These are phyloP conservation scores for Liparis tanakae DNA, from an alignment of 2,797 vertebrate genomes.

Conservation along the genomic window DNA sequence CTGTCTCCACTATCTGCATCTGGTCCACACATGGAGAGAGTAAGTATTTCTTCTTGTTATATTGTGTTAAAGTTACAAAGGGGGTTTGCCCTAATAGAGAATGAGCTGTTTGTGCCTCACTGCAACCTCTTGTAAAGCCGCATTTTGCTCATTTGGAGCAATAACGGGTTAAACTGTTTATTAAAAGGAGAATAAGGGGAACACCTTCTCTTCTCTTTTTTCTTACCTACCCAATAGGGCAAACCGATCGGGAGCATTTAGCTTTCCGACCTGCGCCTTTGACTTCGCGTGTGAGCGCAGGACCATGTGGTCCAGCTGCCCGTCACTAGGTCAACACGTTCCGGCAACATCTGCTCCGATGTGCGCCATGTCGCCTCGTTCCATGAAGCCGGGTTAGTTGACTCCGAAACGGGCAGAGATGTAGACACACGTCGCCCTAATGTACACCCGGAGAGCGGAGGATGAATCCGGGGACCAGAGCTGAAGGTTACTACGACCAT, in stretches of 20 bases:
- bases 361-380: neutral
- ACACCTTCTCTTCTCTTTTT: neutral
- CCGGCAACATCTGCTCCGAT: neutral
- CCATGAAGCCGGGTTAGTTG: neutral
- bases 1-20: slow-evolving; percentile 84
- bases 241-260: neutral
- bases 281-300: slow-evolving; percentile 25
- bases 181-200: neutral
- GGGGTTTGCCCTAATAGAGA: neutral
- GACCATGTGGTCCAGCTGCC: slow-evolving; percentile 65
- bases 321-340: slow-evolving; percentile 17
- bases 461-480: slow-evolving; percentile 60
- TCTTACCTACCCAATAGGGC: neutral
- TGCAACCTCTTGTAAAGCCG: slow-evolving; percentile 5
- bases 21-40: slow-evolving; percentile 89
- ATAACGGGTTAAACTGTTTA: neutral
- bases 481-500: slow-evolving; percentile 82
- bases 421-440: neutral
- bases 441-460: slow-evolving; percentile 31
- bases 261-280: slow-evolving; percentile 14
- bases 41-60: slow-evolving; percentile 78
- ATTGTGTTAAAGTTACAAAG: neutral
- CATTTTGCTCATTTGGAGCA: neutral
- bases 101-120: neutral
- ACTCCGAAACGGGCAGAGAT: neutral